Base-by-base conservation (phyloP, 23 tunicate species). In the Clavelina lepadiformis region DNA sequence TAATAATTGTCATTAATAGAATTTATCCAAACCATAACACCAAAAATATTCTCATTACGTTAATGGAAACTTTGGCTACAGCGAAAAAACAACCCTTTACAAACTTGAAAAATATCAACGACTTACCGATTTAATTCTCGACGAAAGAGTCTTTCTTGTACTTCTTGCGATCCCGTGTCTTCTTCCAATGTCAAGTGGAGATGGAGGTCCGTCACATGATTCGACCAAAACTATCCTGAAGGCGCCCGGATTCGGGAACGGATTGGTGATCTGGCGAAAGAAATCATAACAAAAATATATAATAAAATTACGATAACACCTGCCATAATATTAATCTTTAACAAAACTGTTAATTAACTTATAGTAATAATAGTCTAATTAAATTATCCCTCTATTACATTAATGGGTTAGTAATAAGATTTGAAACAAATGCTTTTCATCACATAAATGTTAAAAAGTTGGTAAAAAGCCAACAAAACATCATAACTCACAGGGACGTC, bases 171-270 rank as follows among this genome's bases (percentile, higher is more conserved):
- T 36, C 28, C 81, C 71, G 15, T 71, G 77, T 3, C 28, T 64
- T 46, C 65, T 33, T 24, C 95, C 84, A 46, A 78, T 59, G 54
- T 86, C 85, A 15, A 86, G 64, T 8, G 95, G 95, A 56, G 95
- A 79, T n/a, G 95, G 95, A 26, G 71, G 83, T 18, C 75, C 74
- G 66, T 78, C 85, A 65, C 65, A 65, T 3, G 95, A 86, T 51
- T 86, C 95, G n/a, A 86, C 77, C 63, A 86, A 65, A 1, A 77
- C 68, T 2, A 86, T 78, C 24, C 82, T 71, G 65, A 86, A 86
- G n/a, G 51, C 65, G 56, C 85, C 95, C 0, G 80, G 51, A 2
- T 51, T 51, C 33, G 59, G 51, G 62, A 87, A 87, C 5, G 96
- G 81, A 38, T 79, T 87, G 33, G 63, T 68, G 35, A 87, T 69